Evolutionary conservation across 2,888 invertebrate species (phyloP).

Genomic region (Synanthedon formicaeformis): DNA sequence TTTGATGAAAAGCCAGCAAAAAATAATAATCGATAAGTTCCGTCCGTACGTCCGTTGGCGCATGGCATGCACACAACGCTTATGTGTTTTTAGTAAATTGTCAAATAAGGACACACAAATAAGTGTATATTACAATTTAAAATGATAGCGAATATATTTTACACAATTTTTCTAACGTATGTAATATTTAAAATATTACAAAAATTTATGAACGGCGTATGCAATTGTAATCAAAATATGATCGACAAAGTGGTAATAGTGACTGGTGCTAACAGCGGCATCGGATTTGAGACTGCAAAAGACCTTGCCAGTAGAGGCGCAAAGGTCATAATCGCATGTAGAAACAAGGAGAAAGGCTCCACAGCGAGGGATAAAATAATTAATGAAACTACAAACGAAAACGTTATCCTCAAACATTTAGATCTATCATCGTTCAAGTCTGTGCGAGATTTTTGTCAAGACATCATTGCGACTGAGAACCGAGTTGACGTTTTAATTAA

Average conservation of each 20-base stretch:
- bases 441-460: constrained; percentile 80
- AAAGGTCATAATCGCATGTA: constrained; percentile 64
- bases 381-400: constrained; percentile 73
- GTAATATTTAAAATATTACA: constrained; percentile 1
- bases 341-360: constrained; percentile 34
- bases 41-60: too few species aligned
- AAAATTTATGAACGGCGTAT: constrained; percentile 14
- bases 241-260: constrained; percentile 34
- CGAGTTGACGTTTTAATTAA: constrained; percentile 83
- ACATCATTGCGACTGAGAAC: constrained; percentile 75
- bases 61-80: too few species aligned
- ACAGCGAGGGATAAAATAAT: constrained; percentile 70
- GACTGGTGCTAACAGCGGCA: constrained; percentile 39
- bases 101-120: too few species aligned
- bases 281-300: constrained; percentile 37
- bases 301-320: constrained; percentile 58
- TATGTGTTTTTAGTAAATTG: too few species aligned
- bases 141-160: background rate
- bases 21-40: too few species aligned
- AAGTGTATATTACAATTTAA: background rate
- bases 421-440: constrained; percentile 80
- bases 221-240: constrained; percentile 17
- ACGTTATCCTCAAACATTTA: constrained; percentile 75
- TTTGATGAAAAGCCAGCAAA: too few species aligned
- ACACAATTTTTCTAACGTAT: background rate